Evolutionary conservation across 2,113 vertebrate genomes (phyloP).

Genomic region (Ophthalmolycus amberensis): DNA sequence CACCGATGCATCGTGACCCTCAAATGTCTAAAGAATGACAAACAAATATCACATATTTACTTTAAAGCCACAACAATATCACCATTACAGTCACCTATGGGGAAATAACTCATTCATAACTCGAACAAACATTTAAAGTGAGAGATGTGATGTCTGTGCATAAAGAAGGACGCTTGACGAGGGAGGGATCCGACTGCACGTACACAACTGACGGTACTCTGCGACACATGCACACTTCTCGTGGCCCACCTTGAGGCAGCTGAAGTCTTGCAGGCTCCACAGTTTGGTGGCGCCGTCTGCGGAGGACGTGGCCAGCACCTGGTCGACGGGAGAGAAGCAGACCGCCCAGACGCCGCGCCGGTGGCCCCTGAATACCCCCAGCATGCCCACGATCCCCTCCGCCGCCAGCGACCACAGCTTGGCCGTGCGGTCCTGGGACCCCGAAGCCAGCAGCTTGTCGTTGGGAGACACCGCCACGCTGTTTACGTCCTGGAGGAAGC

Average conservation of each 20-base stretch:
- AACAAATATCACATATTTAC: neutral
- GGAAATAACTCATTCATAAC: neutral
- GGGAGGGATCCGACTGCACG: neutral
- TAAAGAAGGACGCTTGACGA: neutral
- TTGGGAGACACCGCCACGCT: slow-evolving; percentile 93
- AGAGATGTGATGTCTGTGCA: neutral
- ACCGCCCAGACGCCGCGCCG: slow-evolving; percentile 93
- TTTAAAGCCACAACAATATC: neutral
- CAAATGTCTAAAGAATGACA: slow-evolving; percentile 86
- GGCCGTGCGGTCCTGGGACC: slow-evolving; percentile 93
- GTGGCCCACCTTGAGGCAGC: slow-evolving; percentile 90
- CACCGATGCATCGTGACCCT: slow-evolving; percentile 96
- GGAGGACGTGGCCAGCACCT: slow-evolving; percentile 92
- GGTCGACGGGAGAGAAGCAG: slow-evolving; percentile 95
- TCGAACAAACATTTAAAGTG: neutral
- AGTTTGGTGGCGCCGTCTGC: slow-evolving; percentile 93
- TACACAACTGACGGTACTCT: no score
- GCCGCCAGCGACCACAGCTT: slow-evolving; percentile 90
- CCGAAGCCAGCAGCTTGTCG: slow-evolving; percentile 93
- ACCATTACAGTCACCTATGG: neutral
- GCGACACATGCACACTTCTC: no score
- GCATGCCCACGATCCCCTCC: slow-evolving; percentile 76
- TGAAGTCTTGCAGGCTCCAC: slow-evolving; percentile 94
- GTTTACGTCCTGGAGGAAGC: slow-evolving; percentile 89
- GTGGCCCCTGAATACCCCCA: slow-evolving; percentile 92